These are phyloP conservation scores for Gobio gobio DNA, from an alignment of 2,113 vertebrate genomes.

Conservation along the genomic window DNA sequence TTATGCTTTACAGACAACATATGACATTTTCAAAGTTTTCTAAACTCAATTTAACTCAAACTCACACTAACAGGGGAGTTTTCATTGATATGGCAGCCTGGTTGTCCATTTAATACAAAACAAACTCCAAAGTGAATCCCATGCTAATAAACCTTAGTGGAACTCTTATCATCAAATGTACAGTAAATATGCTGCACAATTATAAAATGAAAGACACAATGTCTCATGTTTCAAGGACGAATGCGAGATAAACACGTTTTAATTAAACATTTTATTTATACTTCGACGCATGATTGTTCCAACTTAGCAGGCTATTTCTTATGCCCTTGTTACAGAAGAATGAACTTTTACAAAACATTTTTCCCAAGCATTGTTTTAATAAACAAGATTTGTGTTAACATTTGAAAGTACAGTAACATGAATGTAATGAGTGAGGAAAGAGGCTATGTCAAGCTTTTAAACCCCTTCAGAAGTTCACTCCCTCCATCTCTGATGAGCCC, in stretches of 20 bases:
- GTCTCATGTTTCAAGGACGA: conserved; percentile 9
- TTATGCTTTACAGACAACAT: not conserved
- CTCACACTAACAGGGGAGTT: not conserved
- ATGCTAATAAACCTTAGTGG: conserved; percentile 24
- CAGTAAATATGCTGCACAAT: conserved; percentile 30
- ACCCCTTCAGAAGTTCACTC: conserved; percentile 10
- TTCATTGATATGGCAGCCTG: conserved; percentile 17
- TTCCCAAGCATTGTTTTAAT: not conserved
- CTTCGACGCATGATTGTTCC: not conserved
- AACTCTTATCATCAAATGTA: conserved; percentile 11
- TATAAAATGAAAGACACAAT: conserved; percentile 25
- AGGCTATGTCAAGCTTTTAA: not conserved
- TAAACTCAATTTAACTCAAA: not conserved
- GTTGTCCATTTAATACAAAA: conserved; percentile 39
- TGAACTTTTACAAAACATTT: not conserved
- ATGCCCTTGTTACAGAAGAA: not conserved
- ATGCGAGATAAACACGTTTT: not conserved
- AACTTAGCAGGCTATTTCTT: not conserved
- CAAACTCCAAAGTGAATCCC: conserved; percentile 30
- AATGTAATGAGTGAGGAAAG: not conserved
- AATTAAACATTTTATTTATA: conserved; percentile 4
- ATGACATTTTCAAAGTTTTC: not conserved
- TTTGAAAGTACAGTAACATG: not conserved
- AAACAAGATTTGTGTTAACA: not conserved
- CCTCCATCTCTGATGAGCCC: conserved; percentile 28